These are phyloP conservation scores for Liodrosophila aerea DNA, from an alignment of 2,888 invertebrate genomes.

Conservation along the genomic window DNA sequence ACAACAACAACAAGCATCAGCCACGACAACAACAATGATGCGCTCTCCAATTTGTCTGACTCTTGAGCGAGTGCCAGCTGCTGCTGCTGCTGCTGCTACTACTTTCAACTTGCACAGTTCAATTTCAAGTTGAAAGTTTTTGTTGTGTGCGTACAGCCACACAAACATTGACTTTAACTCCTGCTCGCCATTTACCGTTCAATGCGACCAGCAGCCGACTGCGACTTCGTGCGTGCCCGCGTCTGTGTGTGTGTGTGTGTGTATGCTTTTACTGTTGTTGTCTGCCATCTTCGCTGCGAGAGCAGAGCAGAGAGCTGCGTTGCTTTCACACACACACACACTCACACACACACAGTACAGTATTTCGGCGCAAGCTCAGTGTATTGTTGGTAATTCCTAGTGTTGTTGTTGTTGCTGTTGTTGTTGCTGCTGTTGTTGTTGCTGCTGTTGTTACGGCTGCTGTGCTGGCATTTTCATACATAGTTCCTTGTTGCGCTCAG, in stretches of 20 bases:
- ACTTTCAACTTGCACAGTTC: slow-evolving; percentile 62
- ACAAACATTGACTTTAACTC: slow-evolving; percentile 48
- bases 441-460: slow-evolving; percentile 31
- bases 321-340: no score
- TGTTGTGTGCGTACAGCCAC: slow-evolving; percentile 27
- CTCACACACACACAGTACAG: slow-evolving; percentile 45
- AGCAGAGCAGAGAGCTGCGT: slow-evolving; percentile 31
- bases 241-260: slow-evolving; percentile 16
- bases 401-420: slow-evolving; percentile 39
- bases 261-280: slow-evolving; percentile 53
- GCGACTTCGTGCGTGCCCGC: slow-evolving; percentile 10
- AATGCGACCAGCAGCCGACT: slow-evolving; percentile 36
- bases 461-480: slow-evolving; percentile 54
- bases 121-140: slow-evolving; percentile 73
- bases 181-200: slow-evolving; percentile 43
- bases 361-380: slow-evolving; percentile 76
- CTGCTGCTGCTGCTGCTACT: slow-evolving; percentile 43
- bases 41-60: slow-evolving; percentile 69
- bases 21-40: slow-evolving; percentile 26
- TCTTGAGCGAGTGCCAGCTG: slow-evolving; percentile 32
- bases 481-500: slow-evolving; percentile 74
- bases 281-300: slow-evolving; percentile 57
- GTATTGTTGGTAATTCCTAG: slow-evolving; percentile 62
- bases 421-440: slow-evolving; percentile 34
- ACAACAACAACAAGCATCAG: slow-evolving; percentile 37